Evolutionary conservation across 2,113 vertebrate genomes (phyloP).

Genomic region (Phocoena sinus): DNA sequence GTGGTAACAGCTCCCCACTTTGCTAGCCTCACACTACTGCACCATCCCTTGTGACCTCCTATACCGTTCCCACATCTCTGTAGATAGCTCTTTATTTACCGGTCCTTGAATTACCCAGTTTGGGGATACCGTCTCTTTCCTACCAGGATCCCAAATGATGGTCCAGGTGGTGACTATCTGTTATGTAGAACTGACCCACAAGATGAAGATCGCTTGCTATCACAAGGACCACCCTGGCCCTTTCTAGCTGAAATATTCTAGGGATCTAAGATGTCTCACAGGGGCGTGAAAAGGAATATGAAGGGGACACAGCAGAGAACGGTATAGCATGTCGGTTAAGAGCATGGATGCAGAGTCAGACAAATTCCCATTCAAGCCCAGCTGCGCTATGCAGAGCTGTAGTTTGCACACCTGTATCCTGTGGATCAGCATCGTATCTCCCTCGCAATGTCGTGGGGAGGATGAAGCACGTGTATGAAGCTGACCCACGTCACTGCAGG

Average conservation of each 20-base stretch:
- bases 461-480: too few species aligned
- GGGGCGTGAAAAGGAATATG: fast-evolving
- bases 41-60: not conserved
- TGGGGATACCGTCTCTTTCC: not conserved
- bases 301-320: fast-evolving
- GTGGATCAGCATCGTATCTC: fast-evolving
- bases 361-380: not conserved
- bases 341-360: too few species aligned
- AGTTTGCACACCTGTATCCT: not conserved
- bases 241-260: not conserved
- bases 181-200: not conserved
- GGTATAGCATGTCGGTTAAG: fast-evolving
- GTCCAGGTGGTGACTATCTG: not conserved
- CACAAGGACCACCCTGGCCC: too few species aligned
- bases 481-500: not conserved
- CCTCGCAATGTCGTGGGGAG: fast-evolving
- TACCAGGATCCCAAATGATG: not conserved
- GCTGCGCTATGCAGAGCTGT: fast-evolving
- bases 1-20: not conserved
- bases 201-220: not conserved
- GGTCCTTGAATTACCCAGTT: not conserved
- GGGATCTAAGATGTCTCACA: not conserved
- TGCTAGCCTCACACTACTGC: not conserved
- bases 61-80: not conserved
- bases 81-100: not conserved